These are phyloP conservation scores for Eledone cirrhosa DNA, from an alignment of 2,888 invertebrate species.

Conservation along the genomic window DNA sequence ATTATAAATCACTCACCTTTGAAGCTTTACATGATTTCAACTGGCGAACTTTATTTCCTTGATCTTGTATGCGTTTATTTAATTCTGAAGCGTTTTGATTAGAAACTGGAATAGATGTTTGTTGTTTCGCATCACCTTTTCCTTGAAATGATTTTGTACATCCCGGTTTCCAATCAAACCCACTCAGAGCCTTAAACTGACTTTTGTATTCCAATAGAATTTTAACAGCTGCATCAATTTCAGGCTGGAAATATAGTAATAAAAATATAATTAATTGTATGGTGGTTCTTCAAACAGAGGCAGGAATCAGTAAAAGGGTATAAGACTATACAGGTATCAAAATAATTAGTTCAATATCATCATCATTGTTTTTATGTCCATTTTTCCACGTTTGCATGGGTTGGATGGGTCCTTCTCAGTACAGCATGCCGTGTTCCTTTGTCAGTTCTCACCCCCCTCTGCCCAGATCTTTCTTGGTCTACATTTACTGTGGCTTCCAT, in stretches of 20 bases:
- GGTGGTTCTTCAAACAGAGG: no score
- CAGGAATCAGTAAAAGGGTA: no score
- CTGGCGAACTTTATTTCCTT: constrained; percentile 78
- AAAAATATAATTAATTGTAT: not conserved
- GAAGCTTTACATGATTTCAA: constrained; percentile 70
- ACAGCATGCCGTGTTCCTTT: no score
- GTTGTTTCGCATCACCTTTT: constrained; percentile 24
- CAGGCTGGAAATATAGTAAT: constrained; percentile 37
- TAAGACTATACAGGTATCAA: no score
- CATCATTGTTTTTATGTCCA: no score
- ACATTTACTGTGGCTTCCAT: no score
- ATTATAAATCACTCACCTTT: constrained; percentile 35
- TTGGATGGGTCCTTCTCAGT: no score
- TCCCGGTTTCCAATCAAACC: constrained; percentile 73
- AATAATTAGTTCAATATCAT: no score
- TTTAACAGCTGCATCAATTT: constrained; percentile 72
- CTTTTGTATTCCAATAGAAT: constrained; percentile 76
- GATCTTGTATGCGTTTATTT: constrained; percentile 68
- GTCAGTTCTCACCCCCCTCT: no score
- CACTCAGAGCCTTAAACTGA: constrained; percentile 79
- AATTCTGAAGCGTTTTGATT: constrained; percentile 15
- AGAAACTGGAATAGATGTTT: not conserved
- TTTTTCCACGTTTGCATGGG: no score
- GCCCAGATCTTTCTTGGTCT: no score
- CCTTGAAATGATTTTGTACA: not conserved